Base-by-base conservation (phyloP, 2,888 invertebrate species). In the Ferdinandea cuprea region DNA sequence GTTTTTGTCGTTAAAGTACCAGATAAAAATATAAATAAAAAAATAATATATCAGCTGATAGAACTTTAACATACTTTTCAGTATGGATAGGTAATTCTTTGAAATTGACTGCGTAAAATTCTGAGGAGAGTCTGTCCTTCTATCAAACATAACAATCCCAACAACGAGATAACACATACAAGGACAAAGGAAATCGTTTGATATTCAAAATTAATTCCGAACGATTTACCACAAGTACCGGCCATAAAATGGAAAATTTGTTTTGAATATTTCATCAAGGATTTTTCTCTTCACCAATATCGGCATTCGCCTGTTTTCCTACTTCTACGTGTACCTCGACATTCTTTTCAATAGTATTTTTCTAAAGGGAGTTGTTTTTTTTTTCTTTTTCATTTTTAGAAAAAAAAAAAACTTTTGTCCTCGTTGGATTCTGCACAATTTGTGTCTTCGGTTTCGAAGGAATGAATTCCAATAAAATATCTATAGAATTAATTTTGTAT, bases 131-230 rank as follows among this genome's bases (percentile, higher is more conserved):
- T 52, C 56, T 68, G 48, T 37, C 32, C 46, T 42, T 17, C n/a
- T n/a, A n/a, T n/a, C n/a, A n/a, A 19, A 4, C 32, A 54, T 25
- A 21, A 35, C 28, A 44, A 52, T 48, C 21, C n/a, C 15, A 52
- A 21, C 21, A 37, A 21, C 19, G 11, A 15, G 17, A 30, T 15
- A 25, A 68, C 48, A 42, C 28, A 48, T 50, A 42, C 52, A 72
- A 66, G 68, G 61, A 78, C 72, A 73, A 68, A 77, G 50, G 56
- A 56, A 78, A 68, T 37, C 72, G 61, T 83, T 78, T 83, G 83
- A 68, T 78, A 83, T 83, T 78, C 83, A 83, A 83, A 83, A 83
- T 83, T 73, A 83, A 78, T 83, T 83, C 72, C 66, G 32, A 78
- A 73, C 83, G 68, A 83, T 83, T 83, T 83, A 73, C 83, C 78